These are phyloP conservation scores for Achlya flavicornis DNA, from an alignment of 2,888 invertebrate genomes.

Conservation along the genomic window DNA sequence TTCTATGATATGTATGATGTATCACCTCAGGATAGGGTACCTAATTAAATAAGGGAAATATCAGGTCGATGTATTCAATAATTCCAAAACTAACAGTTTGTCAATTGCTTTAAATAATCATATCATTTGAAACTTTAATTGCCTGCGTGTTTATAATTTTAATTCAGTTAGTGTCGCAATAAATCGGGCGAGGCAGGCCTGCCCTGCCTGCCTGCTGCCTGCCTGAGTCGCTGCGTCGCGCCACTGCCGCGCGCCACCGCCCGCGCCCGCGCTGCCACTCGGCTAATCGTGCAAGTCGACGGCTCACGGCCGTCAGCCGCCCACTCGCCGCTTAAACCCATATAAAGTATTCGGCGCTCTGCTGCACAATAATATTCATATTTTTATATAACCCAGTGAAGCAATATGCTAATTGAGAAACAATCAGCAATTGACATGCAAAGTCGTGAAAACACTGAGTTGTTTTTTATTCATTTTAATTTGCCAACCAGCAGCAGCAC, in stretches of 20 bases:
- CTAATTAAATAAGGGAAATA: no score
- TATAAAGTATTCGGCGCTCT: conserved; percentile 73
- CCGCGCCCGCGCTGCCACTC: conserved; percentile 36
- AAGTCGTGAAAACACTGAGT: no score
- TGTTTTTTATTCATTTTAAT: neutral
- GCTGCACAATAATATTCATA: conserved; percentile 74
- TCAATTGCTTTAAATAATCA: neutral
- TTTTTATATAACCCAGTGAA: conserved; percentile 67
- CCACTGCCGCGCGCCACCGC: conserved; percentile 32
- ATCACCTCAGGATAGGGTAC: no score
- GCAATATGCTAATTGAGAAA: conserved; percentile 71
- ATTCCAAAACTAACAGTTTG: neutral
- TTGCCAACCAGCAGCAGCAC: neutral
- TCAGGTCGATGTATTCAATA: neutral
- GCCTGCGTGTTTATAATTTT: conserved; percentile 49
- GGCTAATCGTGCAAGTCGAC: conserved; percentile 70
- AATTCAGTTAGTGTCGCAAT: conserved; percentile 62
- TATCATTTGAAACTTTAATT: neutral
- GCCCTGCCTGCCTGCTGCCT: conserved; percentile 6
- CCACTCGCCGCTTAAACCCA: conserved; percentile 80
- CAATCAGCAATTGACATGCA: conserved; percentile 41
- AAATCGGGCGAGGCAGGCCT: conserved; percentile 52
- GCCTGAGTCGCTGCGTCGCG: conserved; percentile 14
- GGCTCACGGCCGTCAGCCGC: conserved; percentile 79
- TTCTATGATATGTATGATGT: no score